Base-by-base conservation (phyloP, 53 echinoderm and acorn worm genomes). In the Holothuria leucospilota region DNA sequence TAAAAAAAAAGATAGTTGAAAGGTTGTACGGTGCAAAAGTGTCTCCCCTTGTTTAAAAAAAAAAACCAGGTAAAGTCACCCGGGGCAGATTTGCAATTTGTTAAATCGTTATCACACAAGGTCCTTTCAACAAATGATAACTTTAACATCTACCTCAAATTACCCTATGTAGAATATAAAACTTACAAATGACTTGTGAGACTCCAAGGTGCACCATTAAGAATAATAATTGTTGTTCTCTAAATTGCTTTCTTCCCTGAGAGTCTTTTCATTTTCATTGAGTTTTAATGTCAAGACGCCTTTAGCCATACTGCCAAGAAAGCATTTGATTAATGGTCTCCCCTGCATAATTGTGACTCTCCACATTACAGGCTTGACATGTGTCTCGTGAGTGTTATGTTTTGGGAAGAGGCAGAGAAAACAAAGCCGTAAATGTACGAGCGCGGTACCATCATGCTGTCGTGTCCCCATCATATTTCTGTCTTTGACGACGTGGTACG, bases 131-230 rank as follows among this genome's bases (percentile, higher is more conserved):
- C 20, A 51, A 74, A 74, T 51, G 21, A 52, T 23, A 51, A 46
- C 51, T 52, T 74, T 74, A 39, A 46, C 25, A 24, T 29, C 25
- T 38, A 25, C 9, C 51, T n/a, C 74, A 74, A 74, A 74, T 74
- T 74, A 52, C n/a, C 74, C 27, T n/a, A 52, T 74, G 46, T 52
- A 20, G 25, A 51, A 52, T 51, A 74, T 13, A 71, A 74, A 74
- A 41, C 51, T 41, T 34, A 74, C 42, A 74, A 74, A 46, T 74
- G 21, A 52, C 74, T 74, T 9, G 21, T 46, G 74, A 46, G 74
- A 25, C 51, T 42, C 74, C 74, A 74, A 74, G 74, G 74, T 74
- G 74, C 74, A 74, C 74, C 74, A 74, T 74, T 74, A 74, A 49
- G 74, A 74, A 74, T 38, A 74, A 74, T 74, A 74, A 74, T 49